Conservation (phyloP, 2,888 invertebrate species). For the Actias luna region DNA sequence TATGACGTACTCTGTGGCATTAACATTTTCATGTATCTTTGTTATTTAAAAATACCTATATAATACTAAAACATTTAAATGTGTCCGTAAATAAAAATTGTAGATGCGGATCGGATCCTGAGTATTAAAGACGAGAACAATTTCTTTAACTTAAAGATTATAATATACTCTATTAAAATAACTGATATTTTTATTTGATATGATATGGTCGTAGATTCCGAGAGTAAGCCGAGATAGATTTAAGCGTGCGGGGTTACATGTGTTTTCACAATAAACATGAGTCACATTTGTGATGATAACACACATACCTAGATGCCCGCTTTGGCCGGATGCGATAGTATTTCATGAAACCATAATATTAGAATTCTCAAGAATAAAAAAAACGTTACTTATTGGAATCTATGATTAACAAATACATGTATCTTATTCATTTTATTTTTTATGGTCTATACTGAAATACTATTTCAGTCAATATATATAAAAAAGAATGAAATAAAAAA, state of each 20-base stretch:
- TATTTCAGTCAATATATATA: too few relatives aligned
- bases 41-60: too few relatives aligned
- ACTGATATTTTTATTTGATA: not conserved
- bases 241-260: not conserved
- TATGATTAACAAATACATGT: not conserved
- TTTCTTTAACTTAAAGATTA: not conserved
- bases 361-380: slow-evolving; percentile 1
- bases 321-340: slow-evolving; percentile 12
- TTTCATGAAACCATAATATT: not conserved
- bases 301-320: slow-evolving; percentile 2
- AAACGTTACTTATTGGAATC: not conserved
- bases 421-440: not conserved
- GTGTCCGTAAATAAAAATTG: too few relatives aligned
- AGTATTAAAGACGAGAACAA: not conserved
- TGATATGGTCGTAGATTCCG: not conserved
- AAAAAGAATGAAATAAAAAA: too few relatives aligned
- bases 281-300: slow-evolving; percentile 15
- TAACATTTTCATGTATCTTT: too few relatives aligned
- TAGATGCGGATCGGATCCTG: not conserved
- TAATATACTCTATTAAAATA: not conserved
- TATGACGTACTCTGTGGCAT: too few relatives aligned
- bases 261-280: slow-evolving; percentile 17
- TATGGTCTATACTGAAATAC: not conserved
- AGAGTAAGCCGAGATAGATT: slow-evolving; percentile 6
- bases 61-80: too few relatives aligned